Evolutionary conservation across 2,888 invertebrate genomes (phyloP), one percentile per base, ranked within the genome.

Genomic region (Epirrhoe alternata): DNA sequence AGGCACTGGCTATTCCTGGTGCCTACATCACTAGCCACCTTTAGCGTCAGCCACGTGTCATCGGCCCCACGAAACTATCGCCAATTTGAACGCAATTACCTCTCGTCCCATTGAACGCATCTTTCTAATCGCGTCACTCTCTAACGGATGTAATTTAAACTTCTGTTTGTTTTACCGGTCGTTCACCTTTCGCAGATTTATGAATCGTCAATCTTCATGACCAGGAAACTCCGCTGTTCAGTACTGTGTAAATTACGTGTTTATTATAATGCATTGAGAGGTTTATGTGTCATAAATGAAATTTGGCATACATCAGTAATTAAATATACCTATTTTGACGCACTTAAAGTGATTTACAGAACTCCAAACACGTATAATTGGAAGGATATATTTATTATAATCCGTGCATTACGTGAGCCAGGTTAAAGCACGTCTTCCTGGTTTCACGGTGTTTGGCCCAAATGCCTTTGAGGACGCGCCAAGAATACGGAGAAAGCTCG

Each of bases 401-500:
- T 77, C 69, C 69, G 69, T 61, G 57, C 68, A 72, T 77, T 78
- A 76, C 72, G 77, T 74, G 74, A 77, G 79, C 78, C 79, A 82
- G 79, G 78, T 77, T 76, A 74, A 67, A 70, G 67, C 63, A 69
- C 62, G 73, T 77, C 85, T 89, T 89, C 86, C 87, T 86, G 85
- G 84, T 86, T 83, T 77, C 75, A 66, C 74, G 70, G 70, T 73
- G 81, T 74, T 80, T 84, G 89, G 80, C 89, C 90, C 85, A 86
- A 77, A 85, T 88, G 83, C 84, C 85, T 88, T 89, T 92, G 90
- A 90, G 81, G 76, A 73, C 76, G 79, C 78, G 89, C 90, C 90
- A 91, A 89, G 82, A 87, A 84, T 87, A 87, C 85, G 80, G 85
- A 85, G 89, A 90, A 89, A 90, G 89, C 84, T 74, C 77, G 77